Evolutionary conservation across 2,797 vertebrate genomes (phyloP).

Genomic region (Vultur gryphus): DNA sequence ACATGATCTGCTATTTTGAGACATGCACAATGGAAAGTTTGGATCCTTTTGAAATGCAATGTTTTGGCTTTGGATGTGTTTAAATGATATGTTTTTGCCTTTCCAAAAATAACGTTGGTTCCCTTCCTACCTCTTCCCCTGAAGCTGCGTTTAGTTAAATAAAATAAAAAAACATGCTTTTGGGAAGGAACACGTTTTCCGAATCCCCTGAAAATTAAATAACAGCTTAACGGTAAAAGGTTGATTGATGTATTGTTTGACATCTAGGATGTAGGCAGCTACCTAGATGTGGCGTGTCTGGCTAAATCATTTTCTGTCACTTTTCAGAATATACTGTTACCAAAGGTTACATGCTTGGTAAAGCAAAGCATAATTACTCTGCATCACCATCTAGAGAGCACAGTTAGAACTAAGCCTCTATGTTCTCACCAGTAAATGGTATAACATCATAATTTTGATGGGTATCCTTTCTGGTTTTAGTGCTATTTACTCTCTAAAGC

Average conservation of each 20-base stretch:
- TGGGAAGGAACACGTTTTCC: background rate
- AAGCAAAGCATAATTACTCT: constrained; percentile 11
- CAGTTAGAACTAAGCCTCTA: background rate
- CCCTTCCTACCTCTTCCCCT: background rate
- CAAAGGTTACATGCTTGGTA: background rate
- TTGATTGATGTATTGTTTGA: background rate
- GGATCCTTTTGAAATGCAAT: background rate
- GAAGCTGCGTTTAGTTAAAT: background rate
- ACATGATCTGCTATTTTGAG: background rate
- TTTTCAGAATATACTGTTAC: background rate
- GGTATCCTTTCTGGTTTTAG: background rate
- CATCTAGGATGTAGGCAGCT: background rate
- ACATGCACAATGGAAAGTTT: background rate
- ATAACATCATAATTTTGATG: background rate
- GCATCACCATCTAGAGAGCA: constrained; percentile 20
- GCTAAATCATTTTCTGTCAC: background rate
- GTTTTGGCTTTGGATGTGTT: background rate
- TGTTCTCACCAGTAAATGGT: background rate
- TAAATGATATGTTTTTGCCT: background rate
- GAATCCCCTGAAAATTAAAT: background rate
- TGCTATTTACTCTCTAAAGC: background rate
- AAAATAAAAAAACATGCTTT: background rate
- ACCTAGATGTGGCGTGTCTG: background rate
- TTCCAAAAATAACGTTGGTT: background rate
- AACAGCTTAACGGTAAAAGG: background rate